phyloP scores from a whole-genome alignment of 92 coral and sea anemone genomes.

The Nematostella vectensis region DNA sequence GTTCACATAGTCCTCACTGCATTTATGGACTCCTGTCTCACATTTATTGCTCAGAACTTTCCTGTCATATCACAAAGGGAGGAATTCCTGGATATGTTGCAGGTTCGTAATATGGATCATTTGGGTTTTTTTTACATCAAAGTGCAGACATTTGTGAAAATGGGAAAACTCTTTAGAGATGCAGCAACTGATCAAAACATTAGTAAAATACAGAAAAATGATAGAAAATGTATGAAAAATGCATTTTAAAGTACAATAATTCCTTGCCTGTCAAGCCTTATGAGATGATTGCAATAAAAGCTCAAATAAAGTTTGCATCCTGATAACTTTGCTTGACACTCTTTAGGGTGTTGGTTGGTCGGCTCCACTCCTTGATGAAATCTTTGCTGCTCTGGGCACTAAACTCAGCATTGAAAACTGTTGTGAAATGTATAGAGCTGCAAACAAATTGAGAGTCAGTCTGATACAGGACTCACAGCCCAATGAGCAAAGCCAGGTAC shows the following conservation, averaged over 20 bases:
- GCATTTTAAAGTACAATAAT: no score
- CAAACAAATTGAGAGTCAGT: slow-evolving; percentile 3
- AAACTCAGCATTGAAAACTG: slow-evolving; percentile 44
- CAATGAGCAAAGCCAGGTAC: no score
- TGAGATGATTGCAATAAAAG: no score
- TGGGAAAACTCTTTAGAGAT: no score
- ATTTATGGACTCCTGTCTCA: slow-evolving; percentile 40
- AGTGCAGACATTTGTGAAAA: background rate
- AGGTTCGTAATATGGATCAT: slow-evolving; percentile 37
- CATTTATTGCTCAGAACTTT: slow-evolving; percentile 34
- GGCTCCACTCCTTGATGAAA: slow-evolving; percentile 64
- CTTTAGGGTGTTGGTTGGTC: slow-evolving; percentile 85
- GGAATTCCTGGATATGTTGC: slow-evolving; percentile 45
- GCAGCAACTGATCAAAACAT: no score
- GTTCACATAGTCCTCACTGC: slow-evolving; percentile 30
- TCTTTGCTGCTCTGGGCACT: slow-evolving; percentile 34
- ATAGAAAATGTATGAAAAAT: no score
- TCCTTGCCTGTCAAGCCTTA: no score
- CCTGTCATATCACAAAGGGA: slow-evolving; percentile 25
- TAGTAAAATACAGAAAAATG: no score
- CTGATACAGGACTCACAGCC: slow-evolving; percentile 3
- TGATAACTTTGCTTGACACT: background rate
- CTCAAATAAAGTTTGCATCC: background rate
- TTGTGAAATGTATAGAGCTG: slow-evolving; percentile 43
- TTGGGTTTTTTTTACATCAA: background rate